phyloP scores from a whole-genome alignment of 2,797 vertebrate species.

The Acridotheres tristis region DNA sequence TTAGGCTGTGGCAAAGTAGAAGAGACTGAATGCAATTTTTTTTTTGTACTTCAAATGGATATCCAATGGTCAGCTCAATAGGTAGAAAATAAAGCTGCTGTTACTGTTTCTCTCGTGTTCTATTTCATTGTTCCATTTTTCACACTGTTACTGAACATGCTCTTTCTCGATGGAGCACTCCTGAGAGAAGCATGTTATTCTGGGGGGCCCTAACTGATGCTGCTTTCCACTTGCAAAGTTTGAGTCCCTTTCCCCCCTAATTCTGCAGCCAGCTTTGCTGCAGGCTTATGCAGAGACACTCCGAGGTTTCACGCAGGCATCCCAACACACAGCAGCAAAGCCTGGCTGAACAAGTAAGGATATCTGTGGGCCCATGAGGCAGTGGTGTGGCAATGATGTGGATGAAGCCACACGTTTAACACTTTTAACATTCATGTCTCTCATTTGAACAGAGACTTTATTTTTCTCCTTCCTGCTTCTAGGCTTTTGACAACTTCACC shows the following conservation, averaged over 20 bases:
- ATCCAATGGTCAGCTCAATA: background rate
- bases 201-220: background rate
- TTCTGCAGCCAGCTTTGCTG: background rate
- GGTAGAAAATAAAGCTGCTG: background rate
- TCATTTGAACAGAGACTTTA: background rate
- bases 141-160: background rate
- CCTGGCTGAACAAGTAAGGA: fast-evolving
- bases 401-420: background rate
- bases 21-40: background rate
- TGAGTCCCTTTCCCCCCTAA: background rate
- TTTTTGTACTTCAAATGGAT: background rate
- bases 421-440: background rate
- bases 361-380: background rate
- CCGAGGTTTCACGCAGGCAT: background rate
- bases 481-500: background rate
- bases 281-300: fast-evolving
- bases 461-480: background rate
- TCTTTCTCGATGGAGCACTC: background rate
- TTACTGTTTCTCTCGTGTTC: background rate
- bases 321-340: background rate
- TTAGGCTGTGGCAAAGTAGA: background rate
- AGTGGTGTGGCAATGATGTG: background rate
- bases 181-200: background rate
- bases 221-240: background rate
- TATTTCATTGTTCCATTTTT: background rate